Conservation (phyloP, 1,140 invertebrate species). For the Physella acuta region DNA sequence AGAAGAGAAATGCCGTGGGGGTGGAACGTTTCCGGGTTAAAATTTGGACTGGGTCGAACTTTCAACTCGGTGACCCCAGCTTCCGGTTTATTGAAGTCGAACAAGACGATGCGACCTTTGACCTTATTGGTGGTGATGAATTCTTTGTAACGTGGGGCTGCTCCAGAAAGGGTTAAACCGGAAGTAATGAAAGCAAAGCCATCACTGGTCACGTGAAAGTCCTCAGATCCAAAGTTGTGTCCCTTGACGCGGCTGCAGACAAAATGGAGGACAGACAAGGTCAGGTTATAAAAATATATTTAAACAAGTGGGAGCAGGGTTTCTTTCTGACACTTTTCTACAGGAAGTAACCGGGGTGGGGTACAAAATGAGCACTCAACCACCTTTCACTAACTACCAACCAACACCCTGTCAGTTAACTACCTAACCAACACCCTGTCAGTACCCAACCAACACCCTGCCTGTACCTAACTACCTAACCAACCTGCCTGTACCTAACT, state of each 20-base stretch:
- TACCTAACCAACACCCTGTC: too few relatives aligned
- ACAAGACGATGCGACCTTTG: background rate
- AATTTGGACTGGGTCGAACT: background rate
- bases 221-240: slow-evolving; percentile 1
- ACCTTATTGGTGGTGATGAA: background rate
- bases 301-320: too few relatives aligned
- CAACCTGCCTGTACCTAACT: too few relatives aligned
- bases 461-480: too few relatives aligned
- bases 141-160: background rate
- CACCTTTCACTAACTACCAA: too few relatives aligned
- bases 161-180: background rate
- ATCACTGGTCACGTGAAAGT: background rate
- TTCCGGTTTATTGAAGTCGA: slow-evolving; percentile 9
- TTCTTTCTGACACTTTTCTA: too few relatives aligned
- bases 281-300: too few relatives aligned
- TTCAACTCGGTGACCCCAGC: background rate
- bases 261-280: too few relatives aligned
- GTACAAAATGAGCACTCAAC: too few relatives aligned
- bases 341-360: too few relatives aligned
- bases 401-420: too few relatives aligned
- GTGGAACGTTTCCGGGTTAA: slow-evolving; percentile 4
- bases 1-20: background rate
- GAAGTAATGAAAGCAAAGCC: slow-evolving; percentile 16
- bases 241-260: background rate
- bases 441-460: too few relatives aligned